These are phyloP conservation scores for Cloeon dipterum DNA, from an alignment of 2,888 invertebrate genomes.

Conservation along the genomic window DNA sequence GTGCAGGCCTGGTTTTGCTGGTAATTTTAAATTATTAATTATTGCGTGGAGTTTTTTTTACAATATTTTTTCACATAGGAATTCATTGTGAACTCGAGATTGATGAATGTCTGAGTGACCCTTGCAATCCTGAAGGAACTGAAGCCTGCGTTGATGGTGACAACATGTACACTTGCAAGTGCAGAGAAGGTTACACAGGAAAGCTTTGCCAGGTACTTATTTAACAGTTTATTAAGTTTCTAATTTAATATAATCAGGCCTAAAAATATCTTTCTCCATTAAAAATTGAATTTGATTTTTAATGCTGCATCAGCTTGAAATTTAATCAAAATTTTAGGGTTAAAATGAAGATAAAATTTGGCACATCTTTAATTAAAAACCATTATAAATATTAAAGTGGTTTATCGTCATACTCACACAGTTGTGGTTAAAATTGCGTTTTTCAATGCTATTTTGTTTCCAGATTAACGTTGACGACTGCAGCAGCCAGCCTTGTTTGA, in stretches of 20 bases:
- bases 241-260: slow-evolving; percentile 9
- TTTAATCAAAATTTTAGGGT: slow-evolving; percentile 2
- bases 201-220: slow-evolving; percentile 48
- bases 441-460: slow-evolving; percentile 3
- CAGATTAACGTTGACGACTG: slow-evolving; percentile 70
- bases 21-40: slow-evolving; percentile 10
- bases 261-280: no score
- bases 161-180: slow-evolving; percentile 68
- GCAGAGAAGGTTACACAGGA: slow-evolving; percentile 73
- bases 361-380: neutral
- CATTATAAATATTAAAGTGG: no score
- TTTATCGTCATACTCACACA: no score
- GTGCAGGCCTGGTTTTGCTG: slow-evolving; percentile 80
- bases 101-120: slow-evolving; percentile 77
- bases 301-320: neutral
- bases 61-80: no score
- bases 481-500: slow-evolving; percentile 58
- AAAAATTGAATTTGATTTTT: neutral
- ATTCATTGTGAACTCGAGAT: slow-evolving; percentile 85
- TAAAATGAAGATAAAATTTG: neutral
- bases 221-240: slow-evolving; percentile 8
- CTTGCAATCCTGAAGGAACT: slow-evolving; percentile 75
- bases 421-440: neutral
- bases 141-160: slow-evolving; percentile 74
- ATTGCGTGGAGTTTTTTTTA: neutral